Percentiles rank a stretch among this genome's conserved stretches.
phyloP scores from a whole-genome alignment of 2,797 vertebrate species.

The Tympanoctomys barrerae region DNA sequence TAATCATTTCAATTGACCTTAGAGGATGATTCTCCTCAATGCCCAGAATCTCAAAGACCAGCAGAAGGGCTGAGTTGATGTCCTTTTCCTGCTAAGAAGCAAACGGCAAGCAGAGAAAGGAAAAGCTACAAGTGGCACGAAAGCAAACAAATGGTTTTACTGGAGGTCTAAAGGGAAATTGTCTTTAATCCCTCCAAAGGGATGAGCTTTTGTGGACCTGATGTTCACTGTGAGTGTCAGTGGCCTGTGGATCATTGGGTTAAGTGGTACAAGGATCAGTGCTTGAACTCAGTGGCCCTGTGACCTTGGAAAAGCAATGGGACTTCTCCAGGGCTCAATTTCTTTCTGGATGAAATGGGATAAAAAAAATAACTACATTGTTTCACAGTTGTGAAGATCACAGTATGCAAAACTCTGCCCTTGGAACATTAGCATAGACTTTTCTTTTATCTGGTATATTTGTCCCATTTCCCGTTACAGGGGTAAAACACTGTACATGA shows the following conservation, averaged over 20 bases:
- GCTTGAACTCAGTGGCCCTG: not conserved
- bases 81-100: constrained; percentile 70
- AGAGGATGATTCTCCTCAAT: constrained; percentile 85
- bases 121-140: not conserved
- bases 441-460: not conserved
- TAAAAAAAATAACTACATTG: not conserved
- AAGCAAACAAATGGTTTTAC: constrained; percentile 64
- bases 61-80: constrained; percentile 69
- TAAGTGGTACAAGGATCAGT: not conserved
- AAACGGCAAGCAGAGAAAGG: constrained; percentile 1
- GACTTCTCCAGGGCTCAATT: not conserved
- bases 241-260: not conserved
- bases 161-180: constrained; percentile 17
- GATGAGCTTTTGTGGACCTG: accelerated
- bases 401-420: not conserved
- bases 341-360: not conserved
- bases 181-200: not conserved
- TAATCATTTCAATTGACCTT: constrained; percentile 87
- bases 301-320: not conserved
- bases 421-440: not conserved
- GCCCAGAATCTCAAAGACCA: constrained; percentile 84
- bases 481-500: not conserved
- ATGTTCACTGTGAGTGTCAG: not conserved
- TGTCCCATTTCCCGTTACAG: not conserved
- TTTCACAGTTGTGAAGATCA: not conserved